Percentiles rank a stretch among this genome's conserved stretches.
These are phyloP conservation scores for Drosophila testacea DNA, from an alignment of 2,888 invertebrate species.

Conservation along the genomic window DNA sequence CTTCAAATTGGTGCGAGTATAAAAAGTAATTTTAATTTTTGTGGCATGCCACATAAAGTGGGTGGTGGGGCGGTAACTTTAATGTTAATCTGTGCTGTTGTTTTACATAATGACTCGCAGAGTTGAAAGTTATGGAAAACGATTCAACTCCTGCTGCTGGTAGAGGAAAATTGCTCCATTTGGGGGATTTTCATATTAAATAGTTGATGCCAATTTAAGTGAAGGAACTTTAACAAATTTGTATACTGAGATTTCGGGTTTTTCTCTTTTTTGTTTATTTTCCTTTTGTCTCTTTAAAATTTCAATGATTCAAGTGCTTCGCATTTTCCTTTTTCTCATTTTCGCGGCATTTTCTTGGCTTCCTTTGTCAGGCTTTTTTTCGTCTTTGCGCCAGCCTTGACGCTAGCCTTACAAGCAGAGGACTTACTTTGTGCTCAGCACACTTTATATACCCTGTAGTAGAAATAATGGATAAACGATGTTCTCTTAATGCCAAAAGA, in stretches of 20 bases:
- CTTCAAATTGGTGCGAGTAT: not conserved
- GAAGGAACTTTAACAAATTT: slow-evolving; percentile 3
- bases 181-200: not conserved
- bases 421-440: slow-evolving; percentile 5
- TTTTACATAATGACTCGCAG: slow-evolving; percentile 62
- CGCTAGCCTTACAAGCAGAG: slow-evolving; percentile 37
- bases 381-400: slow-evolving; percentile 33
- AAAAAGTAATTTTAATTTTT: slow-evolving; percentile 38
- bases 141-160: slow-evolving; percentile 5
- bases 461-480: accelerated
- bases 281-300: not conserved
- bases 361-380: slow-evolving; percentile 19
- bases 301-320: slow-evolving; percentile 9
- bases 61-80: slow-evolving; percentile 7
- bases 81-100: slow-evolving; percentile 56
- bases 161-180: slow-evolving; percentile 3
- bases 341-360: slow-evolving; percentile 16
- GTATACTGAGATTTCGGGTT: not conserved
- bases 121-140: slow-evolving; percentile 22
- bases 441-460: slow-evolving; percentile 38
- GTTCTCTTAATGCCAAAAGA: no score
- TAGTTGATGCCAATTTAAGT: slow-evolving; percentile 8
- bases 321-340: slow-evolving; percentile 12
- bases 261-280: not conserved
- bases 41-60: slow-evolving; percentile 17